Base-by-base conservation (phyloP, 2,797 vertebrate species). In the Sebastes kiyomatsui region DNA sequence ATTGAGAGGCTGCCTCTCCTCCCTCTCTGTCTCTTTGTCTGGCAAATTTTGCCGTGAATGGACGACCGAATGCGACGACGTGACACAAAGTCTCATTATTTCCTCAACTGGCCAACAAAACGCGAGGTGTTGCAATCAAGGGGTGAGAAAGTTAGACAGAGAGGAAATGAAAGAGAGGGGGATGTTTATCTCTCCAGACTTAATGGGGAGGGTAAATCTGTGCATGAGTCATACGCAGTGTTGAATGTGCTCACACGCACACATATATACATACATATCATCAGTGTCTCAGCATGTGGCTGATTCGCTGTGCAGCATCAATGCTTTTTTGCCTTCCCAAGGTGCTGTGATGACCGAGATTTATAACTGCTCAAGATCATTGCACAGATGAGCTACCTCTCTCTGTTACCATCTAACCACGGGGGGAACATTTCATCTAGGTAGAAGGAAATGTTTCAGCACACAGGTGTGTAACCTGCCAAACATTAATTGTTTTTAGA, bases 31-130 rank as follows among this genome's bases (percentile, higher is more conserved):
- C 55, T 67, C 54, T 81, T 87, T 80, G 79, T 87, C 61, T 77
- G 76, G 61, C 20, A 72, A 75, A 74, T 85, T 79, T 81, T 68
- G 80, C 84, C 79, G 82, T 42, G 74, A 84, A 88, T 85, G 86
- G 91, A 86, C 38, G 49, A 65, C 35, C 54, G 5, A 77, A 79
- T 67, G 79, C 56, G 9, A 67, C 71, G 30, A 59, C 16, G 33
- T 83, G 84, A 86, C 88, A 84, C 82, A 79, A 80, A 89, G 80
- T 84, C 75, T 92, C 88, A 89, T 93, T 86, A 91, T 90, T 84
- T 69, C 72, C 67, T 80, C 81, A 66, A 70, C 78, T 52, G 27
- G 14, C 67, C 72, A 79, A 87, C 80, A 80, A 86, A 88, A 79
- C 72, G 33, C 2, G 73, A 90, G 88, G 80, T 79, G 71, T 75